A percentile compares a stretch with the other conserved stretches of the same genome.
phyloP scores from a whole-genome alignment of 2,797 vertebrate genomes.

The Kryptolebias ocellatus region DNA sequence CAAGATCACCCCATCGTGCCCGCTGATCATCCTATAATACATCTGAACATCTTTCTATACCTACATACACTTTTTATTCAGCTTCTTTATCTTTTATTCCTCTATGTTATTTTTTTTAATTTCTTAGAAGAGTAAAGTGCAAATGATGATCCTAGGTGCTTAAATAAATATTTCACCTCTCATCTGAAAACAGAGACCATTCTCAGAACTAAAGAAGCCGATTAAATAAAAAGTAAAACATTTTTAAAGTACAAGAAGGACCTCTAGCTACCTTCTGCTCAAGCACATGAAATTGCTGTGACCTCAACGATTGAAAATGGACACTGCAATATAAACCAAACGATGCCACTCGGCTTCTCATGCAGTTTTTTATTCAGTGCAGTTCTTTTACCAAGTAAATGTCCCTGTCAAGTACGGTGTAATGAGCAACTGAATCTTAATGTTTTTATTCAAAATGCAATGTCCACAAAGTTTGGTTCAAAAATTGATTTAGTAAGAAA shows the following conservation, averaged over 20 bases:
- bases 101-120: conserved; percentile 18
- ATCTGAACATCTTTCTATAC: neutral
- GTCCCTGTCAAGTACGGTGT: conserved; percentile 77
- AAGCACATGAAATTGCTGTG: no score
- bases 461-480: conserved; percentile 47
- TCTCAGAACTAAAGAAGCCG: neutral
- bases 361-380: conserved; percentile 32
- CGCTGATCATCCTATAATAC: conserved; percentile 9
- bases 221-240: neutral
- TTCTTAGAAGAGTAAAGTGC: no score
- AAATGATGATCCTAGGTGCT: no score
- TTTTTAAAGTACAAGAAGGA: neutral
- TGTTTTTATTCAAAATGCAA: conserved; percentile 48
- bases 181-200: neutral
- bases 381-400: conserved; percentile 77
- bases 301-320: neutral
- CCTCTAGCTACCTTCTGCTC: no score
- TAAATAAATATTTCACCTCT: no score
- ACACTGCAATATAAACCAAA: conserved; percentile 7
- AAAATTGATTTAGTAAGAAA: conserved; percentile 53
- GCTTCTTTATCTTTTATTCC: conserved; percentile 3
- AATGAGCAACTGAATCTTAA: conserved; percentile 63
- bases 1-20: conserved; percentile 10
- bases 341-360: conserved; percentile 41
- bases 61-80: conserved; percentile 15